These are phyloP conservation scores for Orycteropus afer DNA, from an alignment of 2,113 vertebrate species.

Conservation along the genomic window DNA sequence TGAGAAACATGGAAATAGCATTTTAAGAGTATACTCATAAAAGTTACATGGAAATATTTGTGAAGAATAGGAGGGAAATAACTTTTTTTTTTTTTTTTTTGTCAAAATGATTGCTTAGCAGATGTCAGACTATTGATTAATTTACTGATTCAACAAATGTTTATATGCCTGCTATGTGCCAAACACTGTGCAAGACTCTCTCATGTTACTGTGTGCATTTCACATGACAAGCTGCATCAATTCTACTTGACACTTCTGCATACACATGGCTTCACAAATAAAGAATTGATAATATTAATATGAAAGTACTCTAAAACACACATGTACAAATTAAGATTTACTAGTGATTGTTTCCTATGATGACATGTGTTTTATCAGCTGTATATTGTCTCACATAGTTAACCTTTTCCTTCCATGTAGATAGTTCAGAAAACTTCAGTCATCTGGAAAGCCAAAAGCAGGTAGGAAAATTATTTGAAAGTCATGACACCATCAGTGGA, in stretches of 20 bases:
- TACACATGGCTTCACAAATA: neutral
- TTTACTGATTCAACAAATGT: neutral
- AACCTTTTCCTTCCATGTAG: constrained; percentile 14
- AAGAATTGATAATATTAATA: neutral
- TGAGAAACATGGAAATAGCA: neutral
- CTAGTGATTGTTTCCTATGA: neutral
- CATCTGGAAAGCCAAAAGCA: constrained; percentile 6
- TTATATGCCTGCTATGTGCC: neutral
- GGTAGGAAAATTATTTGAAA: constrained; percentile 70
- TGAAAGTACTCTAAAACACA: neutral
- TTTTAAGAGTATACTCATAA: neutral
- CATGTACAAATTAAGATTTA: neutral
- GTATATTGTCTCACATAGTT: neutral
- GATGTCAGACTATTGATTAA: neutral
- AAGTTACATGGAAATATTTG: neutral
- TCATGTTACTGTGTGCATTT: neutral
- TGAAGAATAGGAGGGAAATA: neutral
- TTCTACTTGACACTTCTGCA: neutral
- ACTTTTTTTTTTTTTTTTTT: neutral
- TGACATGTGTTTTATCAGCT: neutral
- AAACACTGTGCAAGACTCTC: neutral
- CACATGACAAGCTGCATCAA: neutral
- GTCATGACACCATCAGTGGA: constrained; percentile 71
- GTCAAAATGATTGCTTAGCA: neutral
- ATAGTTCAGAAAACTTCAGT: neutral